A percentile compares a stretch with the other conserved stretches of the same genome.
phyloP scores from a whole-genome alignment of 2,797 vertebrate genomes.

The Gymnoscopelus braueri region DNA sequence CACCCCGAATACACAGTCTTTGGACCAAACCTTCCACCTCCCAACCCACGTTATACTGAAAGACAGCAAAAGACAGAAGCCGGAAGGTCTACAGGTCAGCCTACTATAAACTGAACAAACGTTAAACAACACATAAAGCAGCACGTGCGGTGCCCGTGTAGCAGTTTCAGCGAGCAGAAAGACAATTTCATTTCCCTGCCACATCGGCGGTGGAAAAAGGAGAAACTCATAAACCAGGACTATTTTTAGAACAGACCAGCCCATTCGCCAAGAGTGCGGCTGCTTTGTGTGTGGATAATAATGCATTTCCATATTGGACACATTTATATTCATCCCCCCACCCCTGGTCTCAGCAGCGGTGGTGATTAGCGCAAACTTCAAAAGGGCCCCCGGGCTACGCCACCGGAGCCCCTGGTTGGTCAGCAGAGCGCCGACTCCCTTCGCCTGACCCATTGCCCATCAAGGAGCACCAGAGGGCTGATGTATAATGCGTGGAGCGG shows the following conservation, averaged over 20 bases:
- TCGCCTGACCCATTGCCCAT: slow-evolving; percentile 31
- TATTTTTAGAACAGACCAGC: slow-evolving; percentile 55
- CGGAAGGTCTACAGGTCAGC: neutral
- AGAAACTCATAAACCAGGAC: slow-evolving; percentile 22
- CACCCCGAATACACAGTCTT: slow-evolving; percentile 18
- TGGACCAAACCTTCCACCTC: slow-evolving; percentile 1
- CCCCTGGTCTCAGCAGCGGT: slow-evolving; percentile 39
- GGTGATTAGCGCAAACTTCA: slow-evolving; percentile 69
- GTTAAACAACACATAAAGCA: neutral
- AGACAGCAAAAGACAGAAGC: neutral
- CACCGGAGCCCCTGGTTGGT: slow-evolving; percentile 43
- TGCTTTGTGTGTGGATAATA: slow-evolving; percentile 47
- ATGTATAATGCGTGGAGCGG: neutral
- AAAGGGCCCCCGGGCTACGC: slow-evolving; percentile 50
- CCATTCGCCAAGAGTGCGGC: slow-evolving; percentile 27
- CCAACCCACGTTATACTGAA: neutral
- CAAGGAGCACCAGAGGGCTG: slow-evolving; percentile 38
- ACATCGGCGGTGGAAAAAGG: slow-evolving; percentile 22
- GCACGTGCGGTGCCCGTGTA: neutral
- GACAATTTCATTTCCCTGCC: slow-evolving; percentile 26
- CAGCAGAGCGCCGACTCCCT: slow-evolving; percentile 22
- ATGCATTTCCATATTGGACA: slow-evolving; percentile 61
- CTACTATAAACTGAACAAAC: slow-evolving; percentile 2
- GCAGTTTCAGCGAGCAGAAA: neutral
- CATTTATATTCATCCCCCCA: slow-evolving; percentile 58